Base-by-base conservation (phyloP, 2,888 invertebrate genomes). In the Aproaerema taeniolella region DNA sequence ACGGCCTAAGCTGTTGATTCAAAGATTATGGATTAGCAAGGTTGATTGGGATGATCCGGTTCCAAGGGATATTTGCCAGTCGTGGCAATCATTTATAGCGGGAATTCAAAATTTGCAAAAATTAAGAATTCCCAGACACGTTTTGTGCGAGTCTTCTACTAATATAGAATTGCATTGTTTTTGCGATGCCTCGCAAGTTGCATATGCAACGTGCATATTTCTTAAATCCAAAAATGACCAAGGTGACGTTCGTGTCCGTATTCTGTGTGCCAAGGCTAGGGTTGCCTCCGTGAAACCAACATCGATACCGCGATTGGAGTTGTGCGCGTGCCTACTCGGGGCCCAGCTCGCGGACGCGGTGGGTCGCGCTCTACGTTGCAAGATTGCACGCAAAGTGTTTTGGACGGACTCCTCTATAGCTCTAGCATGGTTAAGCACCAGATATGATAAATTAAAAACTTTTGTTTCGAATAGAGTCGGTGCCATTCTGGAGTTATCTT, bases 401-500 rank as follows among this genome's bases (percentile, higher is more conserved):
- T 55, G 48, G 45, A 41, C 51, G 2, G 54, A 54, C 31, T 53
- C 52, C 1, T 41, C 39, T 8, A 42, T 54, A n/a, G 49, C 42
- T 2, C 13, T 52, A 8, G 36, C 42, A 2, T 56, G 53, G 53
- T 12, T 53, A n/a, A 15, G 20, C 3, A 35, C 28, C 12, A 9
- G 31, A 6, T 38, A 42, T 1, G 29, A 24, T 10, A 29, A 32
- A 5, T 42, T 43, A 13, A 47, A 50, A 46, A 42, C 44, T 2
- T 55, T 46, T 39, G 50, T 55, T 12, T 38, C 43, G 9, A 50
- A 55, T 29, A 29, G 52, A 2, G 31, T 45, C 2, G 24, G 30
- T 1, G 39, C 33, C 4, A 48, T 50, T 9, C 20, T 37, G 9
- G 42, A 43, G 16, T 9, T 29, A 1, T 16, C 31, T 1, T 3